Base-by-base conservation (phyloP, 92 coral and sea anemone species). In the Diadumene lineata region DNA sequence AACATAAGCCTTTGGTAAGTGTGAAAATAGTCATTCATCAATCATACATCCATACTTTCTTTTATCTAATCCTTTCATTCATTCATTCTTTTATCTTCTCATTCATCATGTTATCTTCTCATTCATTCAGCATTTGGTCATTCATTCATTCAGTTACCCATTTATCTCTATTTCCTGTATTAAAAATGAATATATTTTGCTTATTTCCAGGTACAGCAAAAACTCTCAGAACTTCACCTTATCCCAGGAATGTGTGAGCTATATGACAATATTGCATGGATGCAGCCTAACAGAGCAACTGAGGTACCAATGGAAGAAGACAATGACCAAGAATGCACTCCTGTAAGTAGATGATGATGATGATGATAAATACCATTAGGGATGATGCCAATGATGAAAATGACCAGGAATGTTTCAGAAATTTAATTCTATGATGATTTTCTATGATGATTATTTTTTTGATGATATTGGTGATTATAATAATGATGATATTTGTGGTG, bases 211-310 rank as follows among this genome's bases (percentile, higher is more conserved):
- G 98, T 94, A 22, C 98, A 94, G 70, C 72, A 72, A 19, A 82
- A 68, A 56, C 88, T 94, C 38, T 92, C 98, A 66, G 88, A 85
- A 18, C 72, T 91, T 30, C 68, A 68, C 50, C 80, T 94, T 43
- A 88, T 94, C 25, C 98, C 98, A 64, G 97, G 97, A 64, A 89
- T 94, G 92, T 83, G 92, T 46, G 76, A 61, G 18, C 65, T 94
- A 72, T 94, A 91, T 73, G 98, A 94, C 79, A 86, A 83, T 50
- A 77, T 94, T 75, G 68, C 81, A 57, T 94, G 98, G 98, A 71
- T 78, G 24, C 88, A 83, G 33, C 68, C 84, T 31, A 69, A 68
- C 21, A 1, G 87, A 62, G 66, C 72, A 21, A 82, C 7, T 7
- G 27, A 66, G 25, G 87, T 75, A 33, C 21, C 72, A 11, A 72